A percentile compares a stretch with the other conserved stretches of the same genome.
Evolutionary conservation across 2,797 vertebrate species (phyloP).

Genomic region (Aphelocoma californica): DNA sequence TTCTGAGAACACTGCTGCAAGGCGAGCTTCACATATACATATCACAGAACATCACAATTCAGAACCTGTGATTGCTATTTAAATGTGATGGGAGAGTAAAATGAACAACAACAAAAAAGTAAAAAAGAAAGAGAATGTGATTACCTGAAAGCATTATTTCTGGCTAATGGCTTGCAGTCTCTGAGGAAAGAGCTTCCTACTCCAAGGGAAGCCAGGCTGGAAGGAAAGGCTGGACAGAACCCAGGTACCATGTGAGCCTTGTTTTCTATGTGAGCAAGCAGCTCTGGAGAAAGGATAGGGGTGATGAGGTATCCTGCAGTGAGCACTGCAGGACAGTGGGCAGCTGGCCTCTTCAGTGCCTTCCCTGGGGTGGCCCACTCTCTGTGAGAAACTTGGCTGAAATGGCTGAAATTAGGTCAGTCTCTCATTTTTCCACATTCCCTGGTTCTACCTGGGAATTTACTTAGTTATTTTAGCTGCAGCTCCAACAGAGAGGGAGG

Average conservation of each 20-base stretch:
- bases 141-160: background rate
- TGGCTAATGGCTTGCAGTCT: background rate
- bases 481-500: background rate
- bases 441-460: background rate
- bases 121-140: background rate
- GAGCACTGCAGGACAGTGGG: background rate
- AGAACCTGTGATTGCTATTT: background rate
- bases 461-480: background rate
- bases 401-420: background rate
- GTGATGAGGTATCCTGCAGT: background rate
- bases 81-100: background rate
- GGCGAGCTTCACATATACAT: background rate
- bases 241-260: background rate
- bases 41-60: background rate
- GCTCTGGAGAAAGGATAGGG: background rate
- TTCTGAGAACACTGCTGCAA: background rate
- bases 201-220: background rate
- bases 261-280: background rate
- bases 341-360: background rate
- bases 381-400: background rate
- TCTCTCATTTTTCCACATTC: background rate
- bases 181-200: background rate
- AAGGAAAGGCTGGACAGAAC: background rate
- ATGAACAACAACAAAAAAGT: fast-evolving
- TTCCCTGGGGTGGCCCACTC: background rate